phyloP scores from a whole-genome alignment of 1,140 invertebrate genomes.

The Sycobia sp. region DNA sequence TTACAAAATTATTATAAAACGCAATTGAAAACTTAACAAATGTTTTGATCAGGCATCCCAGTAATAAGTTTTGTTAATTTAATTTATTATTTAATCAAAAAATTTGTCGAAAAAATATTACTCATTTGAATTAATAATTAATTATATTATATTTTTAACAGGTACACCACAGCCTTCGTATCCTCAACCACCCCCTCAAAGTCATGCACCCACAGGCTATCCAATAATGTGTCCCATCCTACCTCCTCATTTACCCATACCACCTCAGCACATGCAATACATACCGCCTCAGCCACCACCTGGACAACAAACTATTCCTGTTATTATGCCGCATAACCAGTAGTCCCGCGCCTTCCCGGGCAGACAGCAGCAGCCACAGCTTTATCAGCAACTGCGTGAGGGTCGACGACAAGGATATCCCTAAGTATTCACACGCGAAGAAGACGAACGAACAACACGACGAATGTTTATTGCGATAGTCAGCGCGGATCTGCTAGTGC shows the following conservation, averaged over 20 bases:
- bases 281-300: slow-evolving; percentile 63
- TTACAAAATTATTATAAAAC: too few relatives aligned
- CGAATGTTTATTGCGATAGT: slow-evolving; percentile 16
- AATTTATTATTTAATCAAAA: too few relatives aligned
- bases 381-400: slow-evolving; percentile 24
- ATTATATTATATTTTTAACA: slow-evolving; percentile 1
- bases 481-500: slow-evolving; percentile 27
- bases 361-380: slow-evolving; percentile 25
- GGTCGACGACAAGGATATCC: slow-evolving; percentile 24
- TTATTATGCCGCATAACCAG: slow-evolving; percentile 61
- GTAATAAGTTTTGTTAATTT: too few relatives aligned
- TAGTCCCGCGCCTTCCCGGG: slow-evolving; percentile 44
- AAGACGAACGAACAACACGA: slow-evolving; percentile 16
- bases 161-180: slow-evolving; percentile 61
- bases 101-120: neutral
- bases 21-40: too few relatives aligned
- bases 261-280: slow-evolving; percentile 62
- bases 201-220: slow-evolving; percentile 59
- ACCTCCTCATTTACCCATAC: slow-evolving; percentile 63
- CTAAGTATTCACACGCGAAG: slow-evolving; percentile 24
- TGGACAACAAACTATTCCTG: slow-evolving; percentile 62
- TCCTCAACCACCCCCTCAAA: slow-evolving; percentile 62
- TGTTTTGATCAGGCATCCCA: too few relatives aligned
- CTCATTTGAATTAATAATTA: neutral
- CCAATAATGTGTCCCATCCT: slow-evolving; percentile 68